Conservation (phyloP, 64 coral and sea anemone species). For the Montipora cactus region DNA sequence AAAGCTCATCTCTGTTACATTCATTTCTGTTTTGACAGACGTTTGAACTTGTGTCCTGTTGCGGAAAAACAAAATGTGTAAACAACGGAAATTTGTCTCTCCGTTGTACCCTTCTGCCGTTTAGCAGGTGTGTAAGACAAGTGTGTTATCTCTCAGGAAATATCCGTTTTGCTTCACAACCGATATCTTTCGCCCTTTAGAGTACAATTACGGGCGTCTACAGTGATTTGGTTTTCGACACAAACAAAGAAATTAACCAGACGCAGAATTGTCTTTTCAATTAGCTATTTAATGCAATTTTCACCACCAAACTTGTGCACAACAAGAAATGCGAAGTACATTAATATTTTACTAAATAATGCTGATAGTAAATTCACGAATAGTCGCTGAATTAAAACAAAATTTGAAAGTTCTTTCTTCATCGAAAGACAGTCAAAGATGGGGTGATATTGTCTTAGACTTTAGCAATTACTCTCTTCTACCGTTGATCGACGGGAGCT, state of each 20-base stretch:
- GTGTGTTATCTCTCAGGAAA: not conserved
- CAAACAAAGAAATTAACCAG: constrained; percentile 58
- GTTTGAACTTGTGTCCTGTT: constrained; percentile 40
- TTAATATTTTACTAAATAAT: constrained; percentile 80
- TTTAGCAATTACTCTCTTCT: no score
- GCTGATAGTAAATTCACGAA: constrained; percentile 76
- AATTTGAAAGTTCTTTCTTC: constrained; percentile 16
- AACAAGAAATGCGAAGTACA: constrained; percentile 55
- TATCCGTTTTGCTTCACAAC: not conserved
- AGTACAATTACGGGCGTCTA: not conserved
- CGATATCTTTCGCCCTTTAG: not conserved
- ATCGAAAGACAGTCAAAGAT: not conserved
- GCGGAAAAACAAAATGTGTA: constrained; percentile 42
- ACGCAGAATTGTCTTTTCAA: constrained; percentile 39
- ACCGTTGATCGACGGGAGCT: no score
- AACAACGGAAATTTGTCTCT: constrained; percentile 57
- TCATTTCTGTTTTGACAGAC: constrained; percentile 25
- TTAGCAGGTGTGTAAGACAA: constrained; percentile 36
- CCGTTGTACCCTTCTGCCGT: constrained; percentile 16
- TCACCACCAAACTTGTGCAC: constrained; percentile 29
- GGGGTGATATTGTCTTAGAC: no score
- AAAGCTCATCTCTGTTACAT: constrained; percentile 24
- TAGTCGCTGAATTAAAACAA: constrained; percentile 67
- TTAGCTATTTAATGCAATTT: constrained; percentile 67
- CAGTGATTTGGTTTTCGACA: not conserved